Conservation (phyloP, 2,888 invertebrate genomes). For the Melinaea menophilus region DNA sequence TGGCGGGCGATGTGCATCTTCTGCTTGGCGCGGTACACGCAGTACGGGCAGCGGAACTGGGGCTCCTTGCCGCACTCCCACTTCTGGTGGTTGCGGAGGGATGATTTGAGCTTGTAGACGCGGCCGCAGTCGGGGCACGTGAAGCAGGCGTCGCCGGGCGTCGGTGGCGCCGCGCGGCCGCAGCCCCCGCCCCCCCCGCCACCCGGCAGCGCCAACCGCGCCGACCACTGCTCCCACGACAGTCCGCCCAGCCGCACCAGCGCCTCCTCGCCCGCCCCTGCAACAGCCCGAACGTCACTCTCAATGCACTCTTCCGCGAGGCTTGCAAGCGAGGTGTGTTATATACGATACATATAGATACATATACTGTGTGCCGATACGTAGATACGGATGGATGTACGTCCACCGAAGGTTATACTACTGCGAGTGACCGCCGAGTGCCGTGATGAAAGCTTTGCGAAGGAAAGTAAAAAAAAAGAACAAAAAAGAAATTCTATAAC, state of each 20-base stretch:
- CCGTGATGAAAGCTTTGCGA: slow-evolving; percentile 75
- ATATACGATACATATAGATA: slow-evolving; percentile 44
- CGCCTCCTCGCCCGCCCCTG: slow-evolving; percentile 78
- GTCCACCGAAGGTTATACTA: slow-evolving; percentile 55
- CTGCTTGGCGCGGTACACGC: slow-evolving; percentile 90
- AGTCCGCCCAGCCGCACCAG: slow-evolving; percentile 83
- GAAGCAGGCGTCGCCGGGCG: slow-evolving; percentile 73
- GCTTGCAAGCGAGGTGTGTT: slow-evolving; percentile 50
- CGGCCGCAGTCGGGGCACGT: slow-evolving; percentile 90
- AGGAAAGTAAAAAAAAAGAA: slow-evolving; percentile 68
- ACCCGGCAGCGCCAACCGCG: slow-evolving; percentile 84
- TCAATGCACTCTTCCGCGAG: slow-evolving; percentile 35
- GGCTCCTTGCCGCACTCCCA: slow-evolving; percentile 93
- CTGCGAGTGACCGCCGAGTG: slow-evolving; percentile 76
- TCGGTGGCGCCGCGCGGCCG: slow-evolving; percentile 48
- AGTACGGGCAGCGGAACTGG: slow-evolving; percentile 89
- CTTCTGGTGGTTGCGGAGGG: slow-evolving; percentile 88
- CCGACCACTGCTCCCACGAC: slow-evolving; percentile 86
- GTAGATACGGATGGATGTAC: slow-evolving; percentile 41
- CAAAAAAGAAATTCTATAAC: slow-evolving; percentile 60
- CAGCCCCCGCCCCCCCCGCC: slow-evolving; percentile 76
- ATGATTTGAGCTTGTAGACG: slow-evolving; percentile 91
- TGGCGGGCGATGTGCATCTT: slow-evolving; percentile 91
- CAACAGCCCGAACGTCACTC: slow-evolving; percentile 50
- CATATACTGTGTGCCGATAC: slow-evolving; percentile 33